Base-by-base conservation (phyloP, 2,888 invertebrate genomes). In the Mallateleia sp. region DNA sequence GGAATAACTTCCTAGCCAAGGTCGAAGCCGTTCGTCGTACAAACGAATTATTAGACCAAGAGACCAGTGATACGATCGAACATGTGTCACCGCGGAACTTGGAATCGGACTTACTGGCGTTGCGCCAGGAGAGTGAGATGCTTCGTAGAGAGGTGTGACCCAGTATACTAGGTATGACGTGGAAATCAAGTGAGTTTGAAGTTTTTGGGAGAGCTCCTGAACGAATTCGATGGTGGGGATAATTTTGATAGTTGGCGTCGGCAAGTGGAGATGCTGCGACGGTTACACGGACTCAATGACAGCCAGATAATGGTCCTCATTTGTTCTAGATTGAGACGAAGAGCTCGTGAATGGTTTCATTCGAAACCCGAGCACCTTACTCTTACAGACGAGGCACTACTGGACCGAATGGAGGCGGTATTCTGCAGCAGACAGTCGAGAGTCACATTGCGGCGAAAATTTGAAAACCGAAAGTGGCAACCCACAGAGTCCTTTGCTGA, bases 401-500 rank as follows among this genome's bases (percentile, higher is more conserved):
- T 86, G 42, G 7, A 4, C 0, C 54, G 34, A 15, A 22, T 84
- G 52, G 52, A 69, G 15, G 28, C 32, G n/a, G 77, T 87, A 64
- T 88, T 89, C n/a, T 77, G 86, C 28, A 81, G 75, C 32, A 85
- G 78, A 18, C 60, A 38, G n/a, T 80, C 58, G 9, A 85, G 69
- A 34, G 24, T 84, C 7, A 25, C 34, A 0, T 38, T 85, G 3
- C 81, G 82, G 0, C 74, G 74, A 28, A 52, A 87, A 14, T 89
- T 88, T 14, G 88, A 88, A 54, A n/a, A 22, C 28, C 69, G 88
- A 42, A 52, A 69, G 18, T 89, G 88, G 87, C 85, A 71, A 2
- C 4, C 47, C 1, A 24, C 22, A 0, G 83, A 88, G n/a, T 50
- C 77, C 3, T 89, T 88, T 22, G 50, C 69, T 18, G 83, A 83